Evolutionary conservation across 2,113 vertebrate genomes (phyloP), one percentile per base, ranked within the genome.

Genomic region (Pseudopodoces humilis): DNA sequence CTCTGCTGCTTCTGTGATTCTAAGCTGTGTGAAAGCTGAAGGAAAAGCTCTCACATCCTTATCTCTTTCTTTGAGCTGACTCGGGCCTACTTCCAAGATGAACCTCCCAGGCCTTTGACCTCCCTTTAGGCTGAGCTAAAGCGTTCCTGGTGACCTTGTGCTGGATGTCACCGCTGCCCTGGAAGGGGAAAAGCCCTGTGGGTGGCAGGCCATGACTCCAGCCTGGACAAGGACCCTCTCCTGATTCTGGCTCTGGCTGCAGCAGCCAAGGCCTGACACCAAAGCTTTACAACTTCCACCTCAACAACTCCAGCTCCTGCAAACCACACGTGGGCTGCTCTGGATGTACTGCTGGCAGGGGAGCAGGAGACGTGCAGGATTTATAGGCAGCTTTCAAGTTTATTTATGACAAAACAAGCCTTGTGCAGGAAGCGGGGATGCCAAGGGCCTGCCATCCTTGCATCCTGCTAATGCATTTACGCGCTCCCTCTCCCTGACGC

Each of bases 371-470:
- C 0, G 0, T 4, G 2, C 28, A 30, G 85, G 75, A 39, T 83
- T 91, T 86, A 30, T 9, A 3, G 71, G 75, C 68, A 74, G 41
- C 79, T 74, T 63, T 83, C 72, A 44, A 8, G 71, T 81, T 79
- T 93, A 50, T 91, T 94, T 70, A 50, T 62, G 90, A n/a, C 87
- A 85, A 83, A 89, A 30, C 37, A 89, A 74, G 4, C 37, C 59
- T 41, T 23, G 1, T 2, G 53, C 39, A 13, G 59, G 69, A 72
- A 69, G 86, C 11, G 15, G 2, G 5, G 58, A 3, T 47, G 85
- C 39, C 63, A 3, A 2, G 27, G 65, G 43, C 22, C 67, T 80
- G 87, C 76, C 78, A 80, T 30, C 49, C 9, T 6, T 5, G 76
- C 6, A 7, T 31, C 83, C 63, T 1, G 4, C 68, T 71, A 60